Evolutionary conservation across 2,113 vertebrate genomes (phyloP).

Genomic region (Ivindomyrus marchei): DNA sequence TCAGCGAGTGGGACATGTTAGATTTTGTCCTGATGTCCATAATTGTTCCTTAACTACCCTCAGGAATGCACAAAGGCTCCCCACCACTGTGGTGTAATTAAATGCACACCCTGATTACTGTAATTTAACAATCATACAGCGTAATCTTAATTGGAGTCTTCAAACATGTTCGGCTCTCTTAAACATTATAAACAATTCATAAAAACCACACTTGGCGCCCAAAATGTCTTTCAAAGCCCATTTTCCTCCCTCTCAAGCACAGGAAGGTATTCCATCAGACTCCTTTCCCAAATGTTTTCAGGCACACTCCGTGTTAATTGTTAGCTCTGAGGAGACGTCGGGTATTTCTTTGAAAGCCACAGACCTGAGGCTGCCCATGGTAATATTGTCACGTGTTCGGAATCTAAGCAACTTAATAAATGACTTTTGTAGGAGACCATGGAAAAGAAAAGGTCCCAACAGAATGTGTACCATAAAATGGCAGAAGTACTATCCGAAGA

Average conservation of each 20-base stretch:
- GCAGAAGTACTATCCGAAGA: background rate
- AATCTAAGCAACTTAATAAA: background rate
- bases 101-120: constrained; percentile 16
- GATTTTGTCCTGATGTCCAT: background rate
- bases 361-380: background rate
- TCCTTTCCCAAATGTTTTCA: background rate
- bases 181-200: constrained; percentile 9
- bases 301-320: background rate
- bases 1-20: background rate
- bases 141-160: constrained; percentile 28
- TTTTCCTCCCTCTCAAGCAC: background rate
- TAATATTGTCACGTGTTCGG: background rate
- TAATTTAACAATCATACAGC: constrained; percentile 24
- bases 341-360: background rate
- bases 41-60: background rate
- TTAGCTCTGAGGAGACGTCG: background rate
- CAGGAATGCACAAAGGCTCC: background rate
- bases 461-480: background rate
- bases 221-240: background rate
- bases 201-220: background rate
- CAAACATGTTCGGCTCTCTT: constrained; percentile 2
- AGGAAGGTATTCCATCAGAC: background rate
- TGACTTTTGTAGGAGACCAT: background rate
- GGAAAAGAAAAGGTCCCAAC: background rate
- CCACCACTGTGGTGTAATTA: background rate